These are phyloP conservation scores for Motacilla alba DNA, from an alignment of 2,113 vertebrate genomes.

Conservation along the genomic window DNA sequence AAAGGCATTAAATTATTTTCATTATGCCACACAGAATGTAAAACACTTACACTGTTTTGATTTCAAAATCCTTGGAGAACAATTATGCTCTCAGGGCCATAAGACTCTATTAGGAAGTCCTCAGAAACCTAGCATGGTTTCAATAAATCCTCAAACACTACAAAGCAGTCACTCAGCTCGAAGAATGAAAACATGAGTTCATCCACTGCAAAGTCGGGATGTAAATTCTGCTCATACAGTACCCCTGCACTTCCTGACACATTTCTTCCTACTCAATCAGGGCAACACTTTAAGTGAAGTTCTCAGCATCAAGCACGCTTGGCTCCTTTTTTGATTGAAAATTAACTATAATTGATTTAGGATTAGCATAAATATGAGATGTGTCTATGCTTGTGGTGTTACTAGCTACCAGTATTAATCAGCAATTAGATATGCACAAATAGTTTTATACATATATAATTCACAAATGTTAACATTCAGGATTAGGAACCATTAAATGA, in stretches of 20 bases:
- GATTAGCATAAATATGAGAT: background rate
- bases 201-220: slow-evolving; percentile 45
- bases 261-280: background rate
- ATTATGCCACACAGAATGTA: slow-evolving; percentile 67
- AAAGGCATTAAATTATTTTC: slow-evolving; percentile 73
- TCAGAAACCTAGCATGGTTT: slow-evolving; percentile 66
- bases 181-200: slow-evolving; percentile 67
- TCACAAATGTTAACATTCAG: background rate
- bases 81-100: slow-evolving; percentile 59
- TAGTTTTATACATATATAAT: background rate
- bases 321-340: background rate
- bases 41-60: slow-evolving; percentile 72
- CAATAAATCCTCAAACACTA: slow-evolving; percentile 67
- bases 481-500: background rate
- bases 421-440: background rate
- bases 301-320: background rate
- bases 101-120: slow-evolving; percentile 67
- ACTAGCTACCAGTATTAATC: background rate
- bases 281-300: background rate
- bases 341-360: background rate
- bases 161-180: slow-evolving; percentile 64
- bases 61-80: slow-evolving; percentile 69
- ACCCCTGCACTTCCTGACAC: slow-evolving; percentile 1
- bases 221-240: slow-evolving; percentile 22
- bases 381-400: background rate